A percentile compares a stretch with the other conserved stretches of the same genome.
phyloP scores from a whole-genome alignment of 2,888 invertebrate species.

The Amphipyra tragopoginis region DNA sequence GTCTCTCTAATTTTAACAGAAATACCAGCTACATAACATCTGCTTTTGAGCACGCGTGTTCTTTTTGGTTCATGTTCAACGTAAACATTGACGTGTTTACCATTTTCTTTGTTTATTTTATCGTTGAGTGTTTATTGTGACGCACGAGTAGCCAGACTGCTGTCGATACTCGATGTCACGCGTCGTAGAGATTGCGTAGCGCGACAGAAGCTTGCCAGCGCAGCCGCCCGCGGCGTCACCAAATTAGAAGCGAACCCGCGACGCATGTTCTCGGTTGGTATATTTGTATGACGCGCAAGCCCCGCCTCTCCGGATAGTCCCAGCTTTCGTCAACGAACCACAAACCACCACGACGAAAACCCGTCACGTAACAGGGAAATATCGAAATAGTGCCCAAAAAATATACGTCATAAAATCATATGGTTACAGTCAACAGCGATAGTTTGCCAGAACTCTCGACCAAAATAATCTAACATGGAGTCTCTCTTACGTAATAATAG shows the following conservation, averaged over 20 bases:
- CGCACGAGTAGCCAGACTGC: conserved; percentile 58
- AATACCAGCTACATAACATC: conserved; percentile 29
- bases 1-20: conserved; percentile 19
- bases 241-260: conserved; percentile 83
- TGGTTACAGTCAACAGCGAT: conserved; percentile 59
- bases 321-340: conserved; percentile 72
- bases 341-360: conserved; percentile 64
- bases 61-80: conserved; percentile 55
- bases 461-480: conserved; percentile 46
- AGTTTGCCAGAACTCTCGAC: conserved; percentile 57
- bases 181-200: conserved; percentile 71
- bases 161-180: conserved; percentile 54
- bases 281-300: conserved; percentile 80
- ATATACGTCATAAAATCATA: conserved; percentile 52
- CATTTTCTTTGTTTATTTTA: conserved; percentile 62
- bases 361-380: conserved; percentile 69
- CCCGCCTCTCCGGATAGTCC: conserved; percentile 76
- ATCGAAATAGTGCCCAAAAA: conserved; percentile 70
- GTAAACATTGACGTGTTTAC: conserved; percentile 64
- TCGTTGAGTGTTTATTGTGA: conserved; percentile 56
- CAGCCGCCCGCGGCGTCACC: conserved; percentile 78
- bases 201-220: conserved; percentile 57
- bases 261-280: conserved; percentile 66
- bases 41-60: conserved; percentile 17
- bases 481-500: conserved; percentile 44